Base-by-base conservation (phyloP, 2,113 vertebrate species). In the mouse (Mus musculus) region DNA sequence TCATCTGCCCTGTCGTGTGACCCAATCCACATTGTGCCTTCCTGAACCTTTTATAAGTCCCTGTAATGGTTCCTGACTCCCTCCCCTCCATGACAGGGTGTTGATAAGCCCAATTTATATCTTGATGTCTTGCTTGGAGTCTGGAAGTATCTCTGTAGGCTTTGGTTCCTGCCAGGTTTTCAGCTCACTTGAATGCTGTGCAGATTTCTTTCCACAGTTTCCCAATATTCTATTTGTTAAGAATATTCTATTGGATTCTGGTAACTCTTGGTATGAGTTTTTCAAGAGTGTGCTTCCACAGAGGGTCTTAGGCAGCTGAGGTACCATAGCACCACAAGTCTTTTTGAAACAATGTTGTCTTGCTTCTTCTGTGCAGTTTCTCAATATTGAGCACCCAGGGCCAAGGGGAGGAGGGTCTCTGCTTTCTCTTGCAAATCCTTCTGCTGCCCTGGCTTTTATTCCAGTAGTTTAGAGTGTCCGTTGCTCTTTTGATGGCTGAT, bases 11-110 rank as follows among this genome's bases (percentile, higher is more conserved):
- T 97, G 46, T 81, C 67, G 88, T 0, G 1, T 52, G 90, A 92
- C 97, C 97, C 92, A 91, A 0, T 1, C 96, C 89, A 97, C 12
- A 87, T 80, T 97, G 95, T 77, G 76, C 93, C 88, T 85, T 96
- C 96, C 90, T 97, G 65, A 42, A 73, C 71, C n/a, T 0, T 95
- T 98, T 95, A 97, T 93, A 98, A 56, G 96, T 93, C 91, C 90
- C 67, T 46, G 9, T 89, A 78, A 92, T 73, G 93, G 72, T n/a
- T 56, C 33, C 54, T 56, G 33, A 81, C 10, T 9, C 69, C 33
- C 33, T 33, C 52, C 33, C 17, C 33, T 81, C 61, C 61, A 30
- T 46, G 61, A 46, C 16, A 19, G n/a, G 61, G 13, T 20, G 4
- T 19, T 65, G n/a, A 65, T 16, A 46, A 61, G 2, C 8, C 61